Evolutionary conservation across 2,888 invertebrate species (phyloP), one percentile per base, ranked within the genome.

Genomic region (Conistra vaccinii): DNA sequence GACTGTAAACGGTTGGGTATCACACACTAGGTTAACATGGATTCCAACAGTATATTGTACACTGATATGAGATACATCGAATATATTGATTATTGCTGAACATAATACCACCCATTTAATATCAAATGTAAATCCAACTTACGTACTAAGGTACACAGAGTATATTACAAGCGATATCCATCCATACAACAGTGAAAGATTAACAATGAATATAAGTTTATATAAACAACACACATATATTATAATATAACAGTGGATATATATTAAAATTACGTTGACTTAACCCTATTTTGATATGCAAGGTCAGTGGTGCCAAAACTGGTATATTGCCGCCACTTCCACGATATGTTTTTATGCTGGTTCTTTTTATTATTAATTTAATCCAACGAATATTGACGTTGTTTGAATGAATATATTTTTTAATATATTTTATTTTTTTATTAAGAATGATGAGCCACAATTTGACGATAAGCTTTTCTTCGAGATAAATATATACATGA

Each of bases 261-360:
- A 87, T 89, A 81, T 60, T 82, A 89, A 89, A 87, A 85, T 90
- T 90, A 89, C 84, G 70, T 86, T 85, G 85, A 83, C 91, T 93
- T 93, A 93, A 79, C 73, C 66, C 90, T 93, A 92, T 76, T 78
- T 91, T 95, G 95, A 95, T 96, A 96, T 95, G 95, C 93, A 92
- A 91, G 87, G 92, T 90, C 86, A 78, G 88, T 87, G 90, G 89
- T 84, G 85, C 83, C 82, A 80, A 76, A 79, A 71, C 87, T 83
- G 76, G 62, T 66, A 79, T 61, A 73, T 78, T 62, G 82, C 87
- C 75, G 84, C 86, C 92, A 90, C 90, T 75, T 87, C 83, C 89
- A 88, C 90, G 95, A 95, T 94, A 94, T 94, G 94, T 94, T 86
- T 79, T 92, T 35, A 90, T 91, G 87, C 90, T 94, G 93, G 94